Base-by-base conservation (phyloP, 2,113 vertebrate genomes). In the Trematocara variabile region DNA sequence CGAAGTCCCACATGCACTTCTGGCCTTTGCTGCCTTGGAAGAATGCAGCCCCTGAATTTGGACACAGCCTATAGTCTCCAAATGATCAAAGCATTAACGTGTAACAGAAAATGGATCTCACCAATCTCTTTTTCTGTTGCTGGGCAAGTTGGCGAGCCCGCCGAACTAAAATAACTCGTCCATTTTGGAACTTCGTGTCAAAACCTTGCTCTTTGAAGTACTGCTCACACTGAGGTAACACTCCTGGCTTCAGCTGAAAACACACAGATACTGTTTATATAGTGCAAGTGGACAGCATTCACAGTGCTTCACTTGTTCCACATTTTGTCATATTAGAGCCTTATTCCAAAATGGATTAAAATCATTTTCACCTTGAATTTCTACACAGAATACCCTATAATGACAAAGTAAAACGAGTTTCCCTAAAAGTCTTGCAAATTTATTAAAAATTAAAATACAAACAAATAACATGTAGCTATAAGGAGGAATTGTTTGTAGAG, bases 161-260 rank as follows among this genome's bases (percentile, higher is more conserved):
- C 65, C 91, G 96, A 37, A 95, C 94, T 85, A 98, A 87, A 33
- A 98, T 89, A 55, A 97, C 94, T 58, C 91, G 96, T 80, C 97
- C 97, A 48, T 97, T 96, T 48, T 93, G 93, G 89, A 96, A 88
- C 16, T 78, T 92, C 53, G 98, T 97, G 84, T 97, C 96, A 50
- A 95, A 97, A 65, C 97, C 97, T 92, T 94, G 96, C 22, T 96
- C 93, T 83, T 95, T 96, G 92, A 96, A 97, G 91, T 97, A 98
- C 30, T 95, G 81, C 84, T 97, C 96, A 95, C 97, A 98, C 13
- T 84, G 87, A 18, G 97, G 97, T 80, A 97, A 87, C 63, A 81
- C 34, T 46, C 65, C 91, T 22, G 95, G 91, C 20, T 95, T 92
- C 79, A 96, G 53, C 97, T 97, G 91, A 7, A 65, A 87, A 88